Percentiles rank a stretch among this genome's conserved stretches.
These are phyloP conservation scores for Drosophila nr. perissopoda DNA, from an alignment of 2,888 invertebrate species.

Conservation along the genomic window DNA sequence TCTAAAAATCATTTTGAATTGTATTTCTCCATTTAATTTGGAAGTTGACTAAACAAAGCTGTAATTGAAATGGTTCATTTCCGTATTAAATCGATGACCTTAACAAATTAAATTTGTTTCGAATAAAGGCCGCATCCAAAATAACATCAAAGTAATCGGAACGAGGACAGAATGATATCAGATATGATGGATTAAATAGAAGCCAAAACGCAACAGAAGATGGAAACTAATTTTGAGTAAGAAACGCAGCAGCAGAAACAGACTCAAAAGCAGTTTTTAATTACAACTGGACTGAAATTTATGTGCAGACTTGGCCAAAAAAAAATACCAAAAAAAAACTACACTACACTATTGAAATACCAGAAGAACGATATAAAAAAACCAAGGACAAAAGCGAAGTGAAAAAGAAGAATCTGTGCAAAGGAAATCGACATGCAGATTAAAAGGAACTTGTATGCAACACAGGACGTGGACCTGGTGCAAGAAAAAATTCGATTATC, in stretches of 20 bases:
- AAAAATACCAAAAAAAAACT: conserved; percentile 7
- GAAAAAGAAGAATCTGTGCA: conserved; percentile 61
- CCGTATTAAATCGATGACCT: conserved; percentile 12
- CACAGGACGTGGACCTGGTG: conserved; percentile 59
- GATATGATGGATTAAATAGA: conserved; percentile 38
- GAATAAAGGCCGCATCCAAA: not conserved
- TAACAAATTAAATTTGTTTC: not conserved
- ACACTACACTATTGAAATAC: conserved; percentile 2
- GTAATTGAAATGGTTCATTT: not conserved
- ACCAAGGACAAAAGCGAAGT: conserved; percentile 4
- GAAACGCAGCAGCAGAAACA: conserved; percentile 49
- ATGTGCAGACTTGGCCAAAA: conserved; percentile 65
- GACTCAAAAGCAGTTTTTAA: conserved; percentile 77
- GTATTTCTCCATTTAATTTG: not conserved
- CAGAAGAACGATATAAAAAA: conserved; percentile 13
- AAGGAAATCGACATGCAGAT: conserved; percentile 82
- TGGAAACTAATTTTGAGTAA: conserved; percentile 68
- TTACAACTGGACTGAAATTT: conserved; percentile 78
- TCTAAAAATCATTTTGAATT: not conserved
- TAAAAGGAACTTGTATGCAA: conserved; percentile 74
- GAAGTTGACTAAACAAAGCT: not conserved
- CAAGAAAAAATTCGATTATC: conserved; percentile 82
- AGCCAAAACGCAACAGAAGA: conserved; percentile 26
- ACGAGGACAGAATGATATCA: conserved; percentile 2
- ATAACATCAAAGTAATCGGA: conserved; percentile 21